Conservation (phyloP, 1,140 invertebrate genomes). For the Oryzaephilus surinamensis region DNA sequence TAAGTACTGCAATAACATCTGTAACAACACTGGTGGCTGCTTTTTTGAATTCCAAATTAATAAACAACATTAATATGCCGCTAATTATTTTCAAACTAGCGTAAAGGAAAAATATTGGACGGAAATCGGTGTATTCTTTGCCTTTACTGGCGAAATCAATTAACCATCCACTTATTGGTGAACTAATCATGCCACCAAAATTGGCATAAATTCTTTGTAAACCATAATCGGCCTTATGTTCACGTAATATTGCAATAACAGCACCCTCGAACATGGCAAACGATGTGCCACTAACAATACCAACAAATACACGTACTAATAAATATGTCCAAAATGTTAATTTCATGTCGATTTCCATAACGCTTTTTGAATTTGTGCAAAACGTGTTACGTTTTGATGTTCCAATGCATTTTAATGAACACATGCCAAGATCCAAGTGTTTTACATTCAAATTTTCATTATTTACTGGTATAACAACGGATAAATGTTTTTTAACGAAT, state of each 20-base stretch:
- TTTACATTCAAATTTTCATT: constrained; percentile 18
- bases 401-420: constrained; percentile 42
- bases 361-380: constrained; percentile 48
- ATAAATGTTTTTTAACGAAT: constrained; percentile 18
- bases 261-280: constrained; percentile 78
- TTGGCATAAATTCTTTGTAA: constrained; percentile 68
- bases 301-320: constrained; percentile 59
- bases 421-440: constrained; percentile 27
- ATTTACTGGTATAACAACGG: constrained; percentile 33
- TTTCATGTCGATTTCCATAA: constrained; percentile 49
- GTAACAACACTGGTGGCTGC: constrained; percentile 59
- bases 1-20: constrained; percentile 58
- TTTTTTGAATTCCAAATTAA: constrained; percentile 67
- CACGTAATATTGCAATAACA: constrained; percentile 63
- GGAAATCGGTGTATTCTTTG: constrained; percentile 56
- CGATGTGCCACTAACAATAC: constrained; percentile 59
- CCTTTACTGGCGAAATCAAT: constrained; percentile 54
- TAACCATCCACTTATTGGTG: constrained; percentile 62
- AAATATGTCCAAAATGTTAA: constrained; percentile 70
- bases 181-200: constrained; percentile 68
- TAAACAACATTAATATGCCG: constrained; percentile 56
- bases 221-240: constrained; percentile 70
- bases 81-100: constrained; percentile 57
- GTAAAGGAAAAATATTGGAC: constrained; percentile 73
- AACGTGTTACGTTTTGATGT: constrained; percentile 44